These are phyloP conservation scores for Solenopsis invicta DNA, from an alignment of 1,140 invertebrate genomes.

Conservation along the genomic window DNA sequence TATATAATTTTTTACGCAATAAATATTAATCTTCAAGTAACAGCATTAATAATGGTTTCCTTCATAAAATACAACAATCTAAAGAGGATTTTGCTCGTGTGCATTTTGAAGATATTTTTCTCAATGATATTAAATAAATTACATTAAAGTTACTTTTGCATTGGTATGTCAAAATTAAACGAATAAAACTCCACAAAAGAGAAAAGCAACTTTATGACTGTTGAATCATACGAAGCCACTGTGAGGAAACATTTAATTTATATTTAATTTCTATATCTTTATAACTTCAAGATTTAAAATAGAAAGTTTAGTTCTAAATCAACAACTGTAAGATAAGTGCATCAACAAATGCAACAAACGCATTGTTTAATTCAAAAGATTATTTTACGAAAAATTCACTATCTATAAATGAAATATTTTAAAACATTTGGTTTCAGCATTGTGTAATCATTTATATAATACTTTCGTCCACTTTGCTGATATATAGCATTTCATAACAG, in stretches of 20 bases:
- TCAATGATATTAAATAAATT: neutral
- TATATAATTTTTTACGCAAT: conserved; percentile 11
- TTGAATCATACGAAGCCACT: neutral
- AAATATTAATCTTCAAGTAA: conserved; percentile 37
- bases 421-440: conserved; percentile 23
- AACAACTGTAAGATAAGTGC: conserved; percentile 25
- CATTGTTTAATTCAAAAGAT: conserved; percentile 27
- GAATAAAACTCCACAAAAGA: neutral
- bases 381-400: conserved; percentile 15
- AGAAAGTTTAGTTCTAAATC: neutral
- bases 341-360: conserved; percentile 16
- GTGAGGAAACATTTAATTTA: conserved; percentile 1
- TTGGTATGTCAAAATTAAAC: neutral
- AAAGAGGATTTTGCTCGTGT: neutral
- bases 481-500: neutral
- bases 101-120: neutral
- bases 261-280: conserved; percentile 20
- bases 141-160: neutral
- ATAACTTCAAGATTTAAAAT: conserved; percentile 8
- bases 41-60: neutral
- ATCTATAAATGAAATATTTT: conserved; percentile 24
- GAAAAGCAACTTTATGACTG: neutral
- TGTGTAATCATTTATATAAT: conserved; percentile 34
- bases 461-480: neutral
- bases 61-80: conserved; percentile 31